Percentiles rank a stretch among this genome's conserved stretches.
phyloP scores from a whole-genome alignment of 2,113 vertebrate genomes.

The Nipponia nippon region DNA sequence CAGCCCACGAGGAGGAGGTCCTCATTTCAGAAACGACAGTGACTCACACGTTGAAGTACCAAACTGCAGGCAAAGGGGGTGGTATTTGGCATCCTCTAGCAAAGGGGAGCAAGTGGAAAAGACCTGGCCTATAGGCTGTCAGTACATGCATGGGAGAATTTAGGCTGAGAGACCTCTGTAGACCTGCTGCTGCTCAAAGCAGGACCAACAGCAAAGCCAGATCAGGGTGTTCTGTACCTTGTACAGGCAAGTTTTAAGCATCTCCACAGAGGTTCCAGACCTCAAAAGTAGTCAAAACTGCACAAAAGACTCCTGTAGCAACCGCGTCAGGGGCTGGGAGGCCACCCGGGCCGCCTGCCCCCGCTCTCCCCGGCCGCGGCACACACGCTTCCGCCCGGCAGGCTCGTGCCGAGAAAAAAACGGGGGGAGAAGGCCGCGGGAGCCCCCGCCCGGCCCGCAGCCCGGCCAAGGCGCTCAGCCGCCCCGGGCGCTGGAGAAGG shows the following conservation, averaged over 20 bases:
- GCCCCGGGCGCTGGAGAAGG: too few relatives aligned
- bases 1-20: neutral
- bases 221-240: neutral
- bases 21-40: neutral
- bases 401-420: rapidly evolving
- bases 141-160: neutral
- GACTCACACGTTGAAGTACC: rapidly evolving
- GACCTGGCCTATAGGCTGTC: neutral
- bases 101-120: neutral
- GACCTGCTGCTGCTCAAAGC: neutral
- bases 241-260: neutral
- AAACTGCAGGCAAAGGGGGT: neutral
- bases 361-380: too few relatives aligned
- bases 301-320: too few relatives aligned
- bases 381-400: rapidly evolving
- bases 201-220: neutral
- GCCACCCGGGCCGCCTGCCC: rapidly evolving
- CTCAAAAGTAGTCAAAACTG: neutral
- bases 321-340: neutral
- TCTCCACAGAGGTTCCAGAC: neutral
- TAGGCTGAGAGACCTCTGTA: neutral
- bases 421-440: rapidly evolving
- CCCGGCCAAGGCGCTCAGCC: neutral
- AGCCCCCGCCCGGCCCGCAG: neutral
- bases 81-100: neutral